Evolutionary conservation across 2,888 invertebrate genomes (phyloP).

Genomic region (Philopedon plagiatum): DNA sequence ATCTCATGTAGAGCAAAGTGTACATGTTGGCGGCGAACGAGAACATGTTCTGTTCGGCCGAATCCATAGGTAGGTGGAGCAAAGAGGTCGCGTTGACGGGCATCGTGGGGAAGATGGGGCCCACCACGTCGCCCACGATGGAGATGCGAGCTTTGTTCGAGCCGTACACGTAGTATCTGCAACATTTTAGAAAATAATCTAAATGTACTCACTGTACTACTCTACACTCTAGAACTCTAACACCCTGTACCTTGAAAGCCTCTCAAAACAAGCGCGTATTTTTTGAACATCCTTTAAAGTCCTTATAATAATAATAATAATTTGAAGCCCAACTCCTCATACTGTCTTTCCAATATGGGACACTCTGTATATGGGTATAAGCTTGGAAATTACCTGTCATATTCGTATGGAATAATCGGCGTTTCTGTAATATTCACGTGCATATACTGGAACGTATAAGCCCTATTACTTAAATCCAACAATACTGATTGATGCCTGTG

Average conservation of each 20-base stretch:
- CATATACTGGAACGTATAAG: constrained; percentile 94
- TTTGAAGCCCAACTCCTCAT: no score
- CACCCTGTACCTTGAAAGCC: no score
- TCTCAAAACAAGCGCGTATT: no score
- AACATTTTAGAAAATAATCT: background rate
- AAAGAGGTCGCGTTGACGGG: constrained; percentile 90
- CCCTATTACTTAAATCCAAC: constrained; percentile 92
- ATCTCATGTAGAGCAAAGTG: constrained; percentile 90
- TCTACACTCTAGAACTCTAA: no score
- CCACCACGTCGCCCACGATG: constrained; percentile 92
- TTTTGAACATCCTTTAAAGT: no score
- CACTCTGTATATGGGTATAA: no score
- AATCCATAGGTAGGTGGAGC: constrained; percentile 88
- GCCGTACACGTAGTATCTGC: constrained; percentile 90
- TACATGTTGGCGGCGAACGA: constrained; percentile 96
- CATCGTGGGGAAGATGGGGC: constrained; percentile 94
- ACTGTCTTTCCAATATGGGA: no score
- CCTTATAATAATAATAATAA: no score
- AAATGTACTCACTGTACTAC: no score
- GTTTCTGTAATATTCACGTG: constrained; percentile 96
- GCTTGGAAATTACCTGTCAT: constrained; percentile 74
- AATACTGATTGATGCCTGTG: constrained; percentile 93
- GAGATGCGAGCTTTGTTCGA: constrained; percentile 90
- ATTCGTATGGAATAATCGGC: constrained; percentile 92
- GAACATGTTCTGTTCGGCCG: constrained; percentile 96